Evolutionary conservation across 2,797 vertebrate species (phyloP).

Genomic region (Syngnathus acus): DNA sequence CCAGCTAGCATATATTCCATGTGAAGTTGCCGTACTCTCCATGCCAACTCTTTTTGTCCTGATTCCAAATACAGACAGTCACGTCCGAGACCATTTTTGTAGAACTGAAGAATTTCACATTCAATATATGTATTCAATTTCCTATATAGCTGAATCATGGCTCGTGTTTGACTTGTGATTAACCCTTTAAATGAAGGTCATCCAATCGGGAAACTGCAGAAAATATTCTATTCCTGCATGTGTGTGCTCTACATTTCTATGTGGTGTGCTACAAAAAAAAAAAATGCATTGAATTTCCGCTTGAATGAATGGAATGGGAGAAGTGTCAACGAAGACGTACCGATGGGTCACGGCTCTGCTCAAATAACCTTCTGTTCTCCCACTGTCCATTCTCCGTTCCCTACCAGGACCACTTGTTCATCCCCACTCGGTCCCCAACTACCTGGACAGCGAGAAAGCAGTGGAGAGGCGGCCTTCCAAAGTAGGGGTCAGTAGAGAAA

Average conservation of each 20-base stretch:
- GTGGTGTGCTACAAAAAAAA: not conserved
- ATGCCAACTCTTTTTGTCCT: no score
- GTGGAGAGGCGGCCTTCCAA: slow-evolving; percentile 79
- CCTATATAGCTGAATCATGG: no score
- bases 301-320: not conserved
- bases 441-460: slow-evolving; percentile 77
- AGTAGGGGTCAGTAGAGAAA: slow-evolving; percentile 88
- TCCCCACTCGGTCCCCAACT: slow-evolving; percentile 81
- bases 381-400: slow-evolving; percentile 20
- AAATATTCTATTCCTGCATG: not conserved
- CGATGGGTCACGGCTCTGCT: not conserved
- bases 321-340: not conserved
- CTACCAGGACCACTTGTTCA: slow-evolving; percentile 78
- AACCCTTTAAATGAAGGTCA: no score
- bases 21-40: not conserved
- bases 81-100: no score
- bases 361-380: slow-evolving; percentile 5
- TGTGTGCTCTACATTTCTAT: not conserved
- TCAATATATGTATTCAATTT: no score
- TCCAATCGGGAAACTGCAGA: no score
- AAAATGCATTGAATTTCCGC: not conserved
- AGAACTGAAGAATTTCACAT: no score
- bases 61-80: no score
- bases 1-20: no score
- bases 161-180: not conserved